A percentile compares a stretch with the other conserved stretches of the same genome.
phyloP scores from a whole-genome alignment of 2,113 vertebrate species.

The Megaceryle torquata region DNA sequence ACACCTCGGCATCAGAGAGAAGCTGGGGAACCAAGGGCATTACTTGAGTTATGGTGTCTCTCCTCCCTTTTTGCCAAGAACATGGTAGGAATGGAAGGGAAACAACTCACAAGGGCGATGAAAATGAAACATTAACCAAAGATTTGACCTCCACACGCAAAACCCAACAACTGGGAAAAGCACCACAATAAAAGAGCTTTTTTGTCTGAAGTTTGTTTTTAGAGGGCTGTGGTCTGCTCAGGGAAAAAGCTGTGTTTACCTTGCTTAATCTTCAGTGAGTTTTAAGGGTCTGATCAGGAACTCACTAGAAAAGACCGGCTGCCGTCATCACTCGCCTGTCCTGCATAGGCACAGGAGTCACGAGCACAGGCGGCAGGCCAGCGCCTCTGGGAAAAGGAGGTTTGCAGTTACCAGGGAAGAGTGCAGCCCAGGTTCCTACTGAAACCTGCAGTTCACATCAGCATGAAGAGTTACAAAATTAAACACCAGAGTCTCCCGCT shows the following conservation, averaged over 20 bases:
- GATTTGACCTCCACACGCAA: not conserved
- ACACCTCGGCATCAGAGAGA: not conserved
- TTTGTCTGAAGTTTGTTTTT: not conserved
- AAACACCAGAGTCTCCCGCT: not conserved
- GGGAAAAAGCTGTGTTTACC: not conserved
- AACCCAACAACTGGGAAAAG: not conserved
- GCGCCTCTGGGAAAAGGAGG: not conserved
- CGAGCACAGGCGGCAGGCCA: not conserved
- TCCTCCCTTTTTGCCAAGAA: not conserved
- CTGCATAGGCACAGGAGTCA: not conserved
- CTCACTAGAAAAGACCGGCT: not conserved
- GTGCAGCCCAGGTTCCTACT: not conserved
- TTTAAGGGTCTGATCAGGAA: not conserved
- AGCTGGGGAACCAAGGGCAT: not conserved
- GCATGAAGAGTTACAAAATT: not conserved
- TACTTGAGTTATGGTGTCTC: not conserved
- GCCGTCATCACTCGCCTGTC: rapidly evolving
- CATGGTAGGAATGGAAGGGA: not conserved
- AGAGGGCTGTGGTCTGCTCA: not conserved
- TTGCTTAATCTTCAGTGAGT: not conserved
- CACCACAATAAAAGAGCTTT: not conserved
- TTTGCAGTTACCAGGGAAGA: not conserved
- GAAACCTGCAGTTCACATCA: not conserved
- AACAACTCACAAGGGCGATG: not conserved
- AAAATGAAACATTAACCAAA: not conserved